Conservation (phyloP, 92 coral and sea anemone species). For the Parazoanthus swiftii region DNA sequence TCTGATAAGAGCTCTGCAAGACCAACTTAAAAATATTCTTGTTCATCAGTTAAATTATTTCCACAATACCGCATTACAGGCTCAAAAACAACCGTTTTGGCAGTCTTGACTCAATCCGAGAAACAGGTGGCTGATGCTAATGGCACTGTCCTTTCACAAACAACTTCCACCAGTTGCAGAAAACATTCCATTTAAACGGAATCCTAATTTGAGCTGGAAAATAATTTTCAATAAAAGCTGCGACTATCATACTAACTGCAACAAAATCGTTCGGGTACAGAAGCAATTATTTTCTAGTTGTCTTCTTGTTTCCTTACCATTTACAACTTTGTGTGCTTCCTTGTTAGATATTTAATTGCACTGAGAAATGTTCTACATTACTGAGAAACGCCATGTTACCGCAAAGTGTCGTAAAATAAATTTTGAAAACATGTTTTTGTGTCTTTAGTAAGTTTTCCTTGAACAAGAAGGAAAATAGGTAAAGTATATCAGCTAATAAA, state of each 20-base stretch:
- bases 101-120: neutral
- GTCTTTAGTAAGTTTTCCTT: neutral
- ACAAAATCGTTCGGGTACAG: neutral
- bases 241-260: no score
- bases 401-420: neutral
- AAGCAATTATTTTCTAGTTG: neutral
- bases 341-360: no score
- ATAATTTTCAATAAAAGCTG: no score
- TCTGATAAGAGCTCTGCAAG: neutral
- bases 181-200: neutral
- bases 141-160: no score
- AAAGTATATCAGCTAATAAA: neutral
- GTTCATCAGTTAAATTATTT: neutral
- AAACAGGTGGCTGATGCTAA: neutral
- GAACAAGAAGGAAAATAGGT: neutral
- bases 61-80: neutral
- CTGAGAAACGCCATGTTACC: neutral
- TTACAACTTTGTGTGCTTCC: neutral
- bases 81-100: no score
- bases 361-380: neutral
- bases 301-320: neutral
- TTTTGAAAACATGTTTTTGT: no score
- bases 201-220: neutral
- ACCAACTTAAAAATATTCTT: neutral
- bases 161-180: neutral